Evolutionary conservation across 1,140 invertebrate species (phyloP).

Genomic region (Pachypeltis micranthus): DNA sequence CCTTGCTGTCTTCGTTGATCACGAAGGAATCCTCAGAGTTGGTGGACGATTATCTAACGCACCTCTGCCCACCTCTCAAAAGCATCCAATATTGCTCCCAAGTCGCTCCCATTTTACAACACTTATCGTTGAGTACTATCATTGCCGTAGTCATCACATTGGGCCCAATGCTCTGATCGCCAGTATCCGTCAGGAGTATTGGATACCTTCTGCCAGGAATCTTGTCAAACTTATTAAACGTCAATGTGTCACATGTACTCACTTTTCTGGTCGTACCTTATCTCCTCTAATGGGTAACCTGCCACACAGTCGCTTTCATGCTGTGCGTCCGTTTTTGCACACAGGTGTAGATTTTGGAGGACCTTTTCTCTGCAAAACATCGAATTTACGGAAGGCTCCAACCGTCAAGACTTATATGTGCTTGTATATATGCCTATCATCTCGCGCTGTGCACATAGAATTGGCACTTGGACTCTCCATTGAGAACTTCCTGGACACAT

Average conservation of each 20-base stretch:
- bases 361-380: constrained; percentile 24
- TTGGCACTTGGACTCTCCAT: constrained; percentile 21
- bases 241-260: neutral
- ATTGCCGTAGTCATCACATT: constrained; percentile 28
- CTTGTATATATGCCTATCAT: constrained; percentile 26
- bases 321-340: constrained; percentile 28
- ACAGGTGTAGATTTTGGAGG: constrained; percentile 35
- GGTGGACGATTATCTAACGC: constrained; percentile 20
- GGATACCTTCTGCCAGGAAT: neutral
- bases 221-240: neutral
- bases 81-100: constrained; percentile 21
- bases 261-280: neutral
- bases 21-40: constrained; percentile 14
- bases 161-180: constrained; percentile 18
- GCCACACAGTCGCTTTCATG: neutral
- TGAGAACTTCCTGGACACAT: constrained; percentile 22
- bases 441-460: constrained; percentile 28
- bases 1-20: constrained; percentile 19
- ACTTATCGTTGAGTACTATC: constrained; percentile 29
- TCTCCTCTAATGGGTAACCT: constrained; percentile 10
- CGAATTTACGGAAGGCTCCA: neutral
- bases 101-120: constrained; percentile 29
- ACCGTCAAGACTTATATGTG: constrained; percentile 2
- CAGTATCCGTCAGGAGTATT: neutral
- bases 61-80: neutral